Evolutionary conservation across 2,888 invertebrate species (phyloP).

Genomic region (Balanococcus diminutus): DNA sequence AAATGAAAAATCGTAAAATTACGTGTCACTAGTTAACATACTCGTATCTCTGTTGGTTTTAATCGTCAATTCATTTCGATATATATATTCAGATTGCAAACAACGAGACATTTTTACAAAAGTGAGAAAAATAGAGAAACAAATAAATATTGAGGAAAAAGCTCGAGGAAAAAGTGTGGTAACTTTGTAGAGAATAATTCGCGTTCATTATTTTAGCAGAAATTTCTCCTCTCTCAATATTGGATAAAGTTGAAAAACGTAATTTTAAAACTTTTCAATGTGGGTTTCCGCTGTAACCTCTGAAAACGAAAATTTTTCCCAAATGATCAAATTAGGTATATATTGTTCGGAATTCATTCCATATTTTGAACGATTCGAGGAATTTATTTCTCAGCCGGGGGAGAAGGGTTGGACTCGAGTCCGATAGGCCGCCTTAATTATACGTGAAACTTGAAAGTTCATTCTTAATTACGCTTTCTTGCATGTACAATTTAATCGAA

Average conservation of each 20-base stretch:
- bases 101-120: neutral
- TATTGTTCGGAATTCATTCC: neutral
- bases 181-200: slow-evolving; percentile 1
- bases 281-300: neutral
- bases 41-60: no score
- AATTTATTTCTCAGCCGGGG: neutral
- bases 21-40: no score
- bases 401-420: neutral
- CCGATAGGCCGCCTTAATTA: neutral
- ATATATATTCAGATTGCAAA: no score
- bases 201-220: slow-evolving; percentile 2
- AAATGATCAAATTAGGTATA: slow-evolving; percentile 19
- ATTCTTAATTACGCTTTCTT: neutral
- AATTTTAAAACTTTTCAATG: slow-evolving; percentile 15
- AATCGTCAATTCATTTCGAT: no score
- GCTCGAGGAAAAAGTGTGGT: neutral
- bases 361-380: neutral
- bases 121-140: neutral
- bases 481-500: neutral
- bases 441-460: neutral
- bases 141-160: slow-evolving; percentile 22
- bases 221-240: neutral
- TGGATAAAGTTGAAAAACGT: slow-evolving; percentile 22
- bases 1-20: no score
- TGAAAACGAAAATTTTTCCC: neutral